Percentiles rank a stretch among this genome's conserved stretches.
Conservation (phyloP, 2,113 vertebrate species). For the Erpornis zantholeuca region DNA sequence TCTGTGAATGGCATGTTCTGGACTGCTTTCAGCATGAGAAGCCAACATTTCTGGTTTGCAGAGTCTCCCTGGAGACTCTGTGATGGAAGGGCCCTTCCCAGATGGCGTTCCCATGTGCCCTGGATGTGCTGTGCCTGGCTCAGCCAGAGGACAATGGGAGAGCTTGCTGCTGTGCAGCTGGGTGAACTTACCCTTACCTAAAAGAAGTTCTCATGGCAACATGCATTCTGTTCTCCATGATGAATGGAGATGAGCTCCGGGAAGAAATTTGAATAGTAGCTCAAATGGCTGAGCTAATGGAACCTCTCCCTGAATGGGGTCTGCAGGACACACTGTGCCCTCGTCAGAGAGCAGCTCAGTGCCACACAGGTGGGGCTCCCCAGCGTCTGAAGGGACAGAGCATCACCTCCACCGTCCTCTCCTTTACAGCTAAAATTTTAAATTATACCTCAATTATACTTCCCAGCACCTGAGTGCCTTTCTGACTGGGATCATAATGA, state of each 20-base stretch:
- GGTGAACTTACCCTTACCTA: background rate
- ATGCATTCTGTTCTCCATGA: background rate
- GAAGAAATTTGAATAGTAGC: accelerated
- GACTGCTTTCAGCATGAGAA: background rate
- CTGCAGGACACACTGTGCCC: background rate
- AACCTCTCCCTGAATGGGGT: background rate
- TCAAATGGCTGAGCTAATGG: background rate
- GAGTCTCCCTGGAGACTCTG: background rate
- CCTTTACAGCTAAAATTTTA: background rate
- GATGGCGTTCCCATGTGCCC: background rate
- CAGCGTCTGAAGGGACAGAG: background rate
- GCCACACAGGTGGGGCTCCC: background rate
- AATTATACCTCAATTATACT: background rate
- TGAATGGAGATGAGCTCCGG: background rate
- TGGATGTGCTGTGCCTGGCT: background rate
- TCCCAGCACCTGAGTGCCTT: background rate
- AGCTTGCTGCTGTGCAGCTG: background rate
- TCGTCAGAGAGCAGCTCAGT: accelerated
- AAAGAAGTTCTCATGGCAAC: background rate
- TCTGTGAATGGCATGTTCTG: background rate
- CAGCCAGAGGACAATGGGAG: background rate
- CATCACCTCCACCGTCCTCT: background rate
- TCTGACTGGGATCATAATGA: background rate
- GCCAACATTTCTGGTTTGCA: background rate
- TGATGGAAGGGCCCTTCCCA: background rate